These are phyloP conservation scores for Mamestra brassicae DNA, from an alignment of 2,888 invertebrate species.

Conservation along the genomic window DNA sequence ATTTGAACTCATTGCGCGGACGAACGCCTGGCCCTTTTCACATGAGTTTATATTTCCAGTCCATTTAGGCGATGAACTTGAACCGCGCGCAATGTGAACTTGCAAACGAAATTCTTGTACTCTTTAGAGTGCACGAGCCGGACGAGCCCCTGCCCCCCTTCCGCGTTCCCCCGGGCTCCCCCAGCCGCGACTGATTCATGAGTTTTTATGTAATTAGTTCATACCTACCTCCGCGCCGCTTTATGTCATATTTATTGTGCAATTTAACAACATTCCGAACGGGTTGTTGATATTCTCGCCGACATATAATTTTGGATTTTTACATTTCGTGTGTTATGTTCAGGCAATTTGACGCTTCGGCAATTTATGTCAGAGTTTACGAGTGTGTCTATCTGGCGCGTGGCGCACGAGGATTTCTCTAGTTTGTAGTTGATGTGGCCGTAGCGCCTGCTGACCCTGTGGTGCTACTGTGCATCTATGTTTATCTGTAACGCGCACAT, in stretches of 20 bases:
- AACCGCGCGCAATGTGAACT: no score
- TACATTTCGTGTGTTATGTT: neutral
- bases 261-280: constrained; percentile 17
- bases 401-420: neutral
- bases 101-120: no score
- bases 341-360: neutral
- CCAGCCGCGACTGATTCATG: neutral
- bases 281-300: neutral
- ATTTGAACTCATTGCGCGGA: neutral
- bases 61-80: neutral
- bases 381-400: neutral
- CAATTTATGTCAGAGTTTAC: neutral
- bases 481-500: neutral
- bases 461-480: neutral
- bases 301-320: constrained; percentile 1
- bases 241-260: constrained; percentile 20
- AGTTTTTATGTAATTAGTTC: constrained; percentile 1
- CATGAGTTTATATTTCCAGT: neutral
- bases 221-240: constrained; percentile 18
- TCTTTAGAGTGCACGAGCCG: no score
- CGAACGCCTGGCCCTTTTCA: neutral
- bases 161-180: neutral
- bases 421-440: neutral
- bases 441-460: neutral
- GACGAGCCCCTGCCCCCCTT: no score